Evolutionary conservation across 1,140 invertebrate genomes (phyloP).

Genomic region (Cotesia chilonis): DNA sequence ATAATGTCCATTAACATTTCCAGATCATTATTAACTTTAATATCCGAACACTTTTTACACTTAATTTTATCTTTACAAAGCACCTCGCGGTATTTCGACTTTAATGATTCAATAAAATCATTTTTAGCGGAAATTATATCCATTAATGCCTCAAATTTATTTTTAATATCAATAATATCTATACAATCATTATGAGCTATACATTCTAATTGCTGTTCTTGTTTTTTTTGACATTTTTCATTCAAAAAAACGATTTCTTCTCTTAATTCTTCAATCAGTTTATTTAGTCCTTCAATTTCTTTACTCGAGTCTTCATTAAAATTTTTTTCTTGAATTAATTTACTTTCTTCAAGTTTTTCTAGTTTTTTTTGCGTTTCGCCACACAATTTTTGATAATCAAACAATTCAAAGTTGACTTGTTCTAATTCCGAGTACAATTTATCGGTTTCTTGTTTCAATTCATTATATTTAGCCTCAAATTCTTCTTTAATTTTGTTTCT

Average conservation of each 20-base stretch:
- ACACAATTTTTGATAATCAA: not conserved
- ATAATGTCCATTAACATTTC: constrained; percentile 28
- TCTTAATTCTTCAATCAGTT: constrained; percentile 26
- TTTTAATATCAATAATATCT: not conserved
- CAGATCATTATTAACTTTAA: not conserved
- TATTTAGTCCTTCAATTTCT: constrained; percentile 1
- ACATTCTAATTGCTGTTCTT: not conserved
- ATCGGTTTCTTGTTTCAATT: constrained; percentile 36
- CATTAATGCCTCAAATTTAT: constrained; percentile 8
- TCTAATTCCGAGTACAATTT: not conserved
- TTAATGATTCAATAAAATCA: constrained; percentile 44
- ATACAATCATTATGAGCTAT: constrained; percentile 2
- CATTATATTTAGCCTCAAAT: constrained; percentile 43
- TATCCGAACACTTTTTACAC: not conserved
- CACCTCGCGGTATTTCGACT: constrained; percentile 20
- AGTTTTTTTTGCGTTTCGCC: not conserved
- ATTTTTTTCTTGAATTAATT: constrained; percentile 20
- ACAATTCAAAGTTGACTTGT: constrained; percentile 16
- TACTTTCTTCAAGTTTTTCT: constrained; percentile 14
- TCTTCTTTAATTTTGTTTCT: constrained; percentile 39
- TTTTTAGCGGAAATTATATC: constrained; percentile 35
- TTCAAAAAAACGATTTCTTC: constrained; percentile 28
- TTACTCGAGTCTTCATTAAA: constrained; percentile 19
- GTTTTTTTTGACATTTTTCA: constrained; percentile 25
- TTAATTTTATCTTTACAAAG: not conserved